These are phyloP conservation scores for Percopsis transmontana DNA, from an alignment of 2,113 vertebrate species.

Conservation along the genomic window DNA sequence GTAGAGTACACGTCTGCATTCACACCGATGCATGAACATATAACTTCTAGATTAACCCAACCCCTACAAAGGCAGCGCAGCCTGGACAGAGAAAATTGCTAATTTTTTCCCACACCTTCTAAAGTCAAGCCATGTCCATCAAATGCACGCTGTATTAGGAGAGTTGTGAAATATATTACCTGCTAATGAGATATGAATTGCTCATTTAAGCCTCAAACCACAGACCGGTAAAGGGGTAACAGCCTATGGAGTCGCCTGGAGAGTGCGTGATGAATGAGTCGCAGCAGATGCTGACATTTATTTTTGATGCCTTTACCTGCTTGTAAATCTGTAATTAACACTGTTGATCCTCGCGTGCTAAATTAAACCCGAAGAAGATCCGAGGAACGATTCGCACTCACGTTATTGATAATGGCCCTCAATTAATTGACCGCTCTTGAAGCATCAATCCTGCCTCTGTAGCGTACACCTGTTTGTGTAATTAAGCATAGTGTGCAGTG, in stretches of 20 bases:
- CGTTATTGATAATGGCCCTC: slow-evolving; percentile 70
- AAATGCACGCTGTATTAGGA: slow-evolving; percentile 27
- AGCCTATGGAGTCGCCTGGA: slow-evolving; percentile 35
- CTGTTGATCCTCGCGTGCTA: slow-evolving; percentile 61
- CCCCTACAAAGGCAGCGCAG: slow-evolving; percentile 34
- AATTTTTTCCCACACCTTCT: slow-evolving; percentile 28
- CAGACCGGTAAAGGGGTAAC: slow-evolving; percentile 30
- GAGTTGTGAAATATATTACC: slow-evolving; percentile 43
- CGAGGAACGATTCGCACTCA: slow-evolving; percentile 54
- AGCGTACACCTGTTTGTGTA: slow-evolving; percentile 62
- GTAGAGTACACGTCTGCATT: neutral
- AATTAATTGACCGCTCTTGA: slow-evolving; percentile 66
- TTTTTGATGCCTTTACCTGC: slow-evolving; percentile 62
- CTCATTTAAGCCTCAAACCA: slow-evolving; percentile 43
- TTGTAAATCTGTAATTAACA: slow-evolving; percentile 73
- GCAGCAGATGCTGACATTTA: slow-evolving; percentile 63
- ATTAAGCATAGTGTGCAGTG: slow-evolving; percentile 55
- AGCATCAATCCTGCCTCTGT: slow-evolving; percentile 62
- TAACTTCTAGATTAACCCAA: slow-evolving; percentile 16
- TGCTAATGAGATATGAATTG: slow-evolving; percentile 55
- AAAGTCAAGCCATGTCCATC: slow-evolving; percentile 34
- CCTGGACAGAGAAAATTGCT: slow-evolving; percentile 16
- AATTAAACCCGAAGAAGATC: slow-evolving; percentile 69
- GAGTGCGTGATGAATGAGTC: slow-evolving; percentile 54
- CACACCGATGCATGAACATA: slow-evolving; percentile 9